phyloP scores from a whole-genome alignment of 2,888 invertebrate genomes.

The Euzetes globulus region DNA sequence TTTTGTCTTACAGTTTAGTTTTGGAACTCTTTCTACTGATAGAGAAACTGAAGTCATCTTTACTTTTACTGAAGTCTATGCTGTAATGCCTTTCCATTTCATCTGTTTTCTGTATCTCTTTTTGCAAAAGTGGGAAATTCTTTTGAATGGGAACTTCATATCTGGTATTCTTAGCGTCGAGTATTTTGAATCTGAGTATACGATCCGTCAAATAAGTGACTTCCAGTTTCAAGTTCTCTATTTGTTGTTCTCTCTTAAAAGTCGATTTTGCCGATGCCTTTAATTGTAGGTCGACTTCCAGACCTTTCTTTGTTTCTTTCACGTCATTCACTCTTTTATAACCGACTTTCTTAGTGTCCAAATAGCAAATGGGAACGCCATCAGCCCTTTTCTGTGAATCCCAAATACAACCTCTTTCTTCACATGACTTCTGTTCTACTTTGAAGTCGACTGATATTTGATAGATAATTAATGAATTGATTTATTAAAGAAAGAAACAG shows the following conservation, averaged over 20 bases:
- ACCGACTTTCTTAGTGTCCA: background rate
- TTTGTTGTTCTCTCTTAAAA: background rate
- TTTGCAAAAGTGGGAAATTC: slow-evolving; percentile 31
- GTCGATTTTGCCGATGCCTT: background rate
- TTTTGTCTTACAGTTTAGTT: slow-evolving; percentile 23
- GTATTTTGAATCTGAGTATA: slow-evolving; percentile 38
- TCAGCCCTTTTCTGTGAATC: too few relatives aligned
- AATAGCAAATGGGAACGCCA: background rate
- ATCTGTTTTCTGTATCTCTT: background rate
- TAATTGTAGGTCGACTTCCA: background rate
- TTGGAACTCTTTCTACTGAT: background rate
- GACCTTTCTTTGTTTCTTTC: background rate
- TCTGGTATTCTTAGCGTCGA: slow-evolving; percentile 30
- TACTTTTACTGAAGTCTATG: background rate
- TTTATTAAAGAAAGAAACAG: too few relatives aligned
- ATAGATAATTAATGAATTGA: too few relatives aligned
- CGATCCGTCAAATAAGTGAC: slow-evolving; percentile 36
- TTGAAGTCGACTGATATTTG: background rate
- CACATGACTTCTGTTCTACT: background rate
- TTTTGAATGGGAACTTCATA: slow-evolving; percentile 40
- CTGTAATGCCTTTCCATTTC: background rate
- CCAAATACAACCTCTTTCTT: background rate
- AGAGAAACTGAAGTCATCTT: slow-evolving; percentile 4
- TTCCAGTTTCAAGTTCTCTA: slow-evolving; percentile 25
- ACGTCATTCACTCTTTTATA: background rate